Evolutionary conservation across 1,140 invertebrate species (phyloP).

Genomic region (Reticulitermes speratus): DNA sequence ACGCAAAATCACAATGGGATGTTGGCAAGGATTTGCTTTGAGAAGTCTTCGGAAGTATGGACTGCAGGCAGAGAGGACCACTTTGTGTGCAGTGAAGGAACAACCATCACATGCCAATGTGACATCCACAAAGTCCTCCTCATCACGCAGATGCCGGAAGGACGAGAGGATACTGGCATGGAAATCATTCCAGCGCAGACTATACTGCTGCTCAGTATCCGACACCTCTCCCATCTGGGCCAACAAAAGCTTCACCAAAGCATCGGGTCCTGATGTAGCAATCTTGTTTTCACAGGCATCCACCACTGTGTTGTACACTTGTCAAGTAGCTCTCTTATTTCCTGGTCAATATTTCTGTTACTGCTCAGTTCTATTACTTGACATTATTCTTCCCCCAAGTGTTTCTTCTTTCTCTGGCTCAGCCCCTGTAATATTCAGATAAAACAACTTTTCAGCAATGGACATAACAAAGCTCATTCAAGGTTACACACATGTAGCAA

Average conservation of each 20-base stretch:
- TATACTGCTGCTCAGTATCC: constrained; percentile 80
- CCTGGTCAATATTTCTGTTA: background rate
- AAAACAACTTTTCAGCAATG: background rate
- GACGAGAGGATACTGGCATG: constrained; percentile 84
- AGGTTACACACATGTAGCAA: no score
- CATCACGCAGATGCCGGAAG: constrained; percentile 79
- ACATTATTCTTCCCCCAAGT: constrained; percentile 4
- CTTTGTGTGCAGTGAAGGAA: constrained; percentile 87
- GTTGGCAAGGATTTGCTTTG: constrained; percentile 90
- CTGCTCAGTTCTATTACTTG: background rate
- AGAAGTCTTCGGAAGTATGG: constrained; percentile 86
- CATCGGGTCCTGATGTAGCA: constrained; percentile 18
- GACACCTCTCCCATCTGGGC: constrained; percentile 34
- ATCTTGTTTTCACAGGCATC: background rate
- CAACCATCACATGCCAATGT: constrained; percentile 87
- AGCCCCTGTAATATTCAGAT: background rate
- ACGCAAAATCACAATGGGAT: constrained; percentile 88
- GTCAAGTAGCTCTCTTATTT: background rate
- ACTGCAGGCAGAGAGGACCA: constrained; percentile 87
- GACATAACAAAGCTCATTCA: no score
- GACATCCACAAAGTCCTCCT: constrained; percentile 88
- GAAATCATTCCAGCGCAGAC: constrained; percentile 91
- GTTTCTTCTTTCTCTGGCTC: background rate
- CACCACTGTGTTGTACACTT: background rate
- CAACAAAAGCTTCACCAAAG: constrained; percentile 17